Evolutionary conservation across 2,888 invertebrate genomes (phyloP), one percentile per base, ranked within the genome.

Genomic region (Meloe dianella): DNA sequence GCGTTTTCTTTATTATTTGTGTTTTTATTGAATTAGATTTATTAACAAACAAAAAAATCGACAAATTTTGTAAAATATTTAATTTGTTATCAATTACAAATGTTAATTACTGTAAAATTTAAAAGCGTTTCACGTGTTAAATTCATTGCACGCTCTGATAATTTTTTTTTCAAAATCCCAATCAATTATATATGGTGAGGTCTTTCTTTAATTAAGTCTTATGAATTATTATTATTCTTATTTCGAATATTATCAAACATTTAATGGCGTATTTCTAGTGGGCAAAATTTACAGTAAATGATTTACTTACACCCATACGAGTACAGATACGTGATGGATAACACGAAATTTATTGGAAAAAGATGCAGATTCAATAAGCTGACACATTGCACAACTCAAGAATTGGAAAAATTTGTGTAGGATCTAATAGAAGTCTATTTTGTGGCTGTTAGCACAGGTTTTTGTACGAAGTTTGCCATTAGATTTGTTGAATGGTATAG

Each of bases 141-240:
- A 54, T 54, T 24, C 24, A 54, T 54, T 54, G 41, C 41, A 10
- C 14, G 54, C 54, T 54, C 54, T 54, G 24, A 54, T 54, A 51
- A 51, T 51, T 51, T 51, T 9, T 22, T 9, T 4, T 22, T 8
- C 6, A n/a, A n/a, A 41, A 41, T 41, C 32, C 7, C 41, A 41
- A 17, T 41, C 41, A 8, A n/a, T 41, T 17, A 41, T n/a, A n/a
- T 6, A n/a, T 8, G 17, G 41, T 17, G 17, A 17, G 41, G 41
- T 41, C 41, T 17, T 17, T 17, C 41, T 17, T 41, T 41, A 41
- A 38, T 38, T 38, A n/a, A n/a, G 1, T 5, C 41, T 10, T 17
- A 41, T n/a, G n/a, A 41, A 7, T 8, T 8, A 41, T 41, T n/a
- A 14, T 12, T 35, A 14, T 35, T n/a, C 17, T 41, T 6, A n/a